Base-by-base conservation (phyloP, 2,888 invertebrate genomes). In the Linyphia triangularis region DNA sequence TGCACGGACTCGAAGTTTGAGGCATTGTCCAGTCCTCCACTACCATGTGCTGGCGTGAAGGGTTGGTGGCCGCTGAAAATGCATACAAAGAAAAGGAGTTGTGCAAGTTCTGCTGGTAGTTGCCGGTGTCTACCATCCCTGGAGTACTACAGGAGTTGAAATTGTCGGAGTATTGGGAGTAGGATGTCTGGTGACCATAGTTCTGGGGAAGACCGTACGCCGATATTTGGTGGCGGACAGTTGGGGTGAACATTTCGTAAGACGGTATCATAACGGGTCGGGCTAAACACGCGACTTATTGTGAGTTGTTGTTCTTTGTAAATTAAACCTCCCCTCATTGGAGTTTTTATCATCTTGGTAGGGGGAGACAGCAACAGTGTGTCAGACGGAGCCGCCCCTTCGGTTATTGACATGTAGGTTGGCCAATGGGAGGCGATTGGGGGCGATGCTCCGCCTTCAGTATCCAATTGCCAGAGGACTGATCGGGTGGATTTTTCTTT, bases 181-280 rank as follows among this genome's bases (percentile, higher is more conserved):
- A 83, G 28, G 59, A 6, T 6, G 82, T 40, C 59, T 83, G 83
- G 24, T 78, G 73, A 5, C 61, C 63, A 51, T 85, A 85, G 30
- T 69, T 70, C 24, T 61, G 78, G 6, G 77, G 10, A n/a, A 85
- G 40, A 10, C 67, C 61, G 26, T 85, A 85, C 4, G 78, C 28
- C 10, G 85, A 61, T 4, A 24, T 37, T 30, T 78, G 85, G 13
- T 78, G 78, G 7, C 77, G 30, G 24, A 26, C 69, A 16, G 83
- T 19, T 5, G 67, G 59, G 24, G 84, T 69, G 26, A 77, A 77
- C 84, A 85, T 85, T 33, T 85, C 84, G 19, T 57, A 67, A 10
- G 70, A 40, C 26, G 72, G 75, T 19, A 85, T 77, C 84, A 85
- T 85, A 33, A 37, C 33, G 67, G 65, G 19, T 28, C 33, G n/a